Evolutionary conservation across 1,140 invertebrate species (phyloP), one percentile per base, ranked within the genome.

Genomic region (Macrotrachela quadricornifera): DNA sequence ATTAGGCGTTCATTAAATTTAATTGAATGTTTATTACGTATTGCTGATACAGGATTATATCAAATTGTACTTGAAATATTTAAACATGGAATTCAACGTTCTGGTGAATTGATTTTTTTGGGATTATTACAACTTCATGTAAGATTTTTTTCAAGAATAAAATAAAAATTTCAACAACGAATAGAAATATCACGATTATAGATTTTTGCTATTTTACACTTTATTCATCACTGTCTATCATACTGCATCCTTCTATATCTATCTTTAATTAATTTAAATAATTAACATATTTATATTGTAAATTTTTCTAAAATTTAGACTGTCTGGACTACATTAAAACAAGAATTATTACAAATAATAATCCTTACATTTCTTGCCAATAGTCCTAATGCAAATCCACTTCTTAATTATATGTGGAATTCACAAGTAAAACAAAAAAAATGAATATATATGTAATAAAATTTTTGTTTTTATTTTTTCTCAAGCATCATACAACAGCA

Each of bases 371-470:
- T 94, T 69, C 71, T 94, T 14, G 79, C 80, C 13, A 91, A 88
- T 72, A 87, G 94, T 75, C 83, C 85, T 1, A 94, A 94, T 68
- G 48, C 85, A 78, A 56, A 83, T 10, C 63, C 85, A 14, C 83
- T 95, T 50, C 71, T 96, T 18, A 85, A 92, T 68, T 81, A 87
- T 66, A 85, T 86, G 1, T 95, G 91, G 91, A 85, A 76, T 58
- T 66, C 68, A 60, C 72, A 71, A 65, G 70, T 69, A 57, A 49
- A 51, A 21, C 40, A 44, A 14, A 56, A 11, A 21, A 17, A 15
- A 43, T 6, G 17, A 44, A 10, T 10, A 1, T 11, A n/a, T 10
- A 36, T 18, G 16, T 43, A 36, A 47, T 51, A 17, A 17, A 14
- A 50, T 56, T 54, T 46, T 54, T 50, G 45, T 48, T 51, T 9